Evolutionary conservation across 2,888 invertebrate species (phyloP).

Genomic region (Heliconius erato): DNA sequence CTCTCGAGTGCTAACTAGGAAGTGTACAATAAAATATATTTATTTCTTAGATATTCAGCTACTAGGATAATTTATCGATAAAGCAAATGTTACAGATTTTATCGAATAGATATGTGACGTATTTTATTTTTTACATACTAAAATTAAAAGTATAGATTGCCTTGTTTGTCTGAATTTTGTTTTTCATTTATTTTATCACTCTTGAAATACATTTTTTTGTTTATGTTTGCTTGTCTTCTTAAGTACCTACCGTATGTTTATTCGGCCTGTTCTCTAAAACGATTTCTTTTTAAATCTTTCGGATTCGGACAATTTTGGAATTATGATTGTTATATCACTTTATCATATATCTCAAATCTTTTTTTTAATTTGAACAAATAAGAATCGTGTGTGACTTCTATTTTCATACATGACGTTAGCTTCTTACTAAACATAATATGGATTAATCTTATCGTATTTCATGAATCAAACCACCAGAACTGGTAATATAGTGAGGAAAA

Average conservation of each 20-base stretch:
- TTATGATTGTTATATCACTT: too few species aligned
- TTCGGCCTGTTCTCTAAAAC: too few species aligned
- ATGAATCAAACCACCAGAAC: neutral
- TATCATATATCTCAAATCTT: neutral
- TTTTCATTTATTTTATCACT: too few species aligned
- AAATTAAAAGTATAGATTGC: neutral
- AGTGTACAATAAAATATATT: conserved; percentile 8
- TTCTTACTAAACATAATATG: neutral
- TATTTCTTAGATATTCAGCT: neutral
- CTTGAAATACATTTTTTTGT: too few species aligned
- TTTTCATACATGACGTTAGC: neutral
- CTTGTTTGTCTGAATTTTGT: neutral
- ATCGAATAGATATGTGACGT: neutral
- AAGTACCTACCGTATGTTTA: too few species aligned
- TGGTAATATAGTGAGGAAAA: neutral
- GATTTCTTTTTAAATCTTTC: too few species aligned
- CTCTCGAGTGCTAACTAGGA: conserved; percentile 27
- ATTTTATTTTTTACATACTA: neutral
- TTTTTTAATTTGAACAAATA: neutral
- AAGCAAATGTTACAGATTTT: conserved; percentile 6
- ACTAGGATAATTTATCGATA: neutral
- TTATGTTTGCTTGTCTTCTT: too few species aligned
- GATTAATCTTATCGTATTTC: neutral
- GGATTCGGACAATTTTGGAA: too few species aligned
- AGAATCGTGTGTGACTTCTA: neutral